Evolutionary conservation across 2,797 vertebrate species (phyloP), one percentile per base, ranked within the genome.

Genomic region (Alauda arvensis): DNA sequence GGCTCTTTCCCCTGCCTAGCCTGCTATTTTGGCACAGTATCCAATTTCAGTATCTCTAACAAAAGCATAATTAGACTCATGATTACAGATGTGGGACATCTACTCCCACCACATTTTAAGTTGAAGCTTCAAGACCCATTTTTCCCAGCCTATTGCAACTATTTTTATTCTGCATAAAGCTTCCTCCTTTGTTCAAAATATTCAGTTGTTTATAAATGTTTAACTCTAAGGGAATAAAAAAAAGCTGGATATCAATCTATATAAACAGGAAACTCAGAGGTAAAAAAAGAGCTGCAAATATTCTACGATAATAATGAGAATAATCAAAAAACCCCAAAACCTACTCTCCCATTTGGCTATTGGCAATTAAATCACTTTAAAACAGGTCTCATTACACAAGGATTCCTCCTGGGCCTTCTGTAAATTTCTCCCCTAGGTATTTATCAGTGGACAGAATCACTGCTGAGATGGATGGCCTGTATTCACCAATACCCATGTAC

Each of bases 131-230:
- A 83, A 88, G 82, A 86, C 29, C 10, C 14, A 14, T 48, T 93
- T 92, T 88, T 63, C 77, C 48, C 51, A 86, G 67, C 79, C 46
- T 78, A 40, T 48, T 79, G 61, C 68, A 88, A 68, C 40, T 85
- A 45, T 71, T 78, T 84, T 49, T 67, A 55, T 69, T 86, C 39
- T 72, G 34, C 14, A 28, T 79, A 24, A 75, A 66, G 55, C 11
- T 84, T 89, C 78, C 19, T 42, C 53, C 55, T 91, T 63, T 81
- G 61, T 71, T 89, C 60, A 85, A 67, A 81, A 87, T 33, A 60
- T 78, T 39, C 28, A 57, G 0, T 67, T 90, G 53, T 92, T 92
- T 92, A 81, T 87, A 91, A 93, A 92, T 79, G 46, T 93, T 93
- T 93, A 88, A 65, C 59, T 75, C 18, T 34, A 57, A 63, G 31